Evolutionary conservation across 2,888 invertebrate genomes (phyloP).

Genomic region (Arge pagana): DNA sequence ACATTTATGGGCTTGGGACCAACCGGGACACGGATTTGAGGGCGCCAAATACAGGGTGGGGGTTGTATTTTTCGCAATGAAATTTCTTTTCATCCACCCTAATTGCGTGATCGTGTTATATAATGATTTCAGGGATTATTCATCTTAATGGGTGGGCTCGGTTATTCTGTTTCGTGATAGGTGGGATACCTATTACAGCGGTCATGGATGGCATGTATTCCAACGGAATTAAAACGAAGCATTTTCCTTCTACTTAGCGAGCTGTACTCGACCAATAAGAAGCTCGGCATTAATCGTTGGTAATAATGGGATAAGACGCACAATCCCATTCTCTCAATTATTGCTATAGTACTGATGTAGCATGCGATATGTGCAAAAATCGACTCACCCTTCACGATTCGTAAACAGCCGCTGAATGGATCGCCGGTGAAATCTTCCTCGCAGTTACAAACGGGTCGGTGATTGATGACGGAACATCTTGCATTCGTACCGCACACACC

Average conservation of each 20-base stretch:
- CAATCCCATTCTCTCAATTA: background rate
- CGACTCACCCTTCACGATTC: slow-evolving; percentile 46
- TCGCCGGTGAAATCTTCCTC: slow-evolving; percentile 61
- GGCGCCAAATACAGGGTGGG: slow-evolving; percentile 1
- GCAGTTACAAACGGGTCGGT: slow-evolving; percentile 66
- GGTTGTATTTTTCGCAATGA: no score
- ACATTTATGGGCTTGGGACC: background rate
- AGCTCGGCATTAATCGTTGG: slow-evolving; percentile 2
- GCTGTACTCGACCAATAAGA: slow-evolving; percentile 9
- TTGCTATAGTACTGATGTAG: background rate
- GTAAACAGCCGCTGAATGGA: slow-evolving; percentile 61
- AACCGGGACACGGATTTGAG: slow-evolving; percentile 3
- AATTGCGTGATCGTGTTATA: no score
- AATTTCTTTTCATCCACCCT: no score
- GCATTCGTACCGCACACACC: slow-evolving; percentile 64
- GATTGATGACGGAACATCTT: slow-evolving; percentile 64
- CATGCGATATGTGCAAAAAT: background rate
- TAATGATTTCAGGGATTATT: no score
- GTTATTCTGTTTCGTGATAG: no score
- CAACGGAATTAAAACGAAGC: no score
- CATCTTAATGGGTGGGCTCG: no score
- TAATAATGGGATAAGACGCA: slow-evolving; percentile 1
- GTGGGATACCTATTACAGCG: no score
- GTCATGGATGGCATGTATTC: no score
- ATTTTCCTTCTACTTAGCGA: slow-evolving; percentile 44